Evolutionary conservation across 2,113 vertebrate species (phyloP).

Genomic region (Nycticorax nycticorax): DNA sequence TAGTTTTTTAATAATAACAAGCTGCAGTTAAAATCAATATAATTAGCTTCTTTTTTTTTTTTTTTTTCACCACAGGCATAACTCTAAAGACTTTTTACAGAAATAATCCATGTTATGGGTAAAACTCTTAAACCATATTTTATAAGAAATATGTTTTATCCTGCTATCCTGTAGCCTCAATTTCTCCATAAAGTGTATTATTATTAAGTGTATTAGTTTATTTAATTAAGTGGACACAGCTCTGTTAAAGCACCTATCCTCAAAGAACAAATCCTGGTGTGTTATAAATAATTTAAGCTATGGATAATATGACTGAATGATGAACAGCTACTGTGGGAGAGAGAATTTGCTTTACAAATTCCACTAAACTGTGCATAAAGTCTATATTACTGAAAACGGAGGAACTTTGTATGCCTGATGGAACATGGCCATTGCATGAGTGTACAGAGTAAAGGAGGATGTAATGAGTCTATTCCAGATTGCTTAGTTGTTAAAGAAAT

Average conservation of each 20-base stretch:
- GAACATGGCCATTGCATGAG: background rate
- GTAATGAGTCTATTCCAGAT: background rate
- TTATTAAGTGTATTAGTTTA: background rate
- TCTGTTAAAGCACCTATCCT: background rate
- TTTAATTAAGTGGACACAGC: background rate
- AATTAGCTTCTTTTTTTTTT: background rate
- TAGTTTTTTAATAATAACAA: background rate
- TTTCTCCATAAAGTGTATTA: background rate
- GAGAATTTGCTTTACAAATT: background rate
- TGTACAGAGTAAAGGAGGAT: background rate
- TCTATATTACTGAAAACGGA: background rate
- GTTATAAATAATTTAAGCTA: background rate
- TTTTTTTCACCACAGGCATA: background rate
- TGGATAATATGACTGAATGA: background rate
- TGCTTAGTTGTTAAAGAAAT: background rate
- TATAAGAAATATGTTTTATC: background rate
- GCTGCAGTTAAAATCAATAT: background rate
- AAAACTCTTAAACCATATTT: background rate
- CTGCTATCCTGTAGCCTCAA: background rate
- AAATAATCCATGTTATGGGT: background rate
- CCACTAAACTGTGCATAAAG: background rate
- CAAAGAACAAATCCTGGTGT: background rate
- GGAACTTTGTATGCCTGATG: background rate
- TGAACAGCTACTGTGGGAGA: background rate
- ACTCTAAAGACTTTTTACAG: background rate